Percentiles rank a stretch among this genome's conserved stretches.
These are phyloP conservation scores for Rhea americana DNA, from an alignment of 2,113 vertebrate genomes.

Conservation along the genomic window DNA sequence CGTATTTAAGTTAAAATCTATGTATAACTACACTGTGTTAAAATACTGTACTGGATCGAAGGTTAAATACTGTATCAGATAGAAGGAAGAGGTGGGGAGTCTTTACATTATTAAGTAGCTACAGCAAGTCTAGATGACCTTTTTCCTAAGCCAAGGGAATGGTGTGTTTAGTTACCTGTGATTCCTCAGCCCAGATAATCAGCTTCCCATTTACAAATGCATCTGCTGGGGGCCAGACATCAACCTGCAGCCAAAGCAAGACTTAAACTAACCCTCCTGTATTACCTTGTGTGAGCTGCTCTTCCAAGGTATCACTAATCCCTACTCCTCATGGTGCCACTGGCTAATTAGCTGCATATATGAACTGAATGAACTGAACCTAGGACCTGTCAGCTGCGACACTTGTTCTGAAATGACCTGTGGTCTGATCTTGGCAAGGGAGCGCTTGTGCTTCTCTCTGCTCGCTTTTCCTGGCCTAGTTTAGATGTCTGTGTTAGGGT, in stretches of 20 bases:
- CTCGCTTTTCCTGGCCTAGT: not conserved
- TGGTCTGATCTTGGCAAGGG: not conserved
- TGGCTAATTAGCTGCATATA: not conserved
- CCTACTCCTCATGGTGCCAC: not conserved
- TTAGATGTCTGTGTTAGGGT: not conserved
- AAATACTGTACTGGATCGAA: not conserved
- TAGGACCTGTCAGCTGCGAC: not conserved
- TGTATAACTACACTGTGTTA: not conserved
- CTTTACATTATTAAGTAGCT: not conserved
- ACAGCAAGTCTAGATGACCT: not conserved
- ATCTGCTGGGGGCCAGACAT: not conserved
- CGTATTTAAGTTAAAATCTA: not conserved
- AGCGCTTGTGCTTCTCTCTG: rapidly evolving
- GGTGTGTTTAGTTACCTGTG: not conserved
- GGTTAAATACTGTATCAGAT: not conserved
- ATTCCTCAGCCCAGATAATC: not conserved
- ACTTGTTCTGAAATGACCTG: not conserved
- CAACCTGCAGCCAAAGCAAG: not conserved
- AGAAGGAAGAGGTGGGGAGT: not conserved
- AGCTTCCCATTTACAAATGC: not conserved
- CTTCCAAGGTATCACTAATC: not conserved
- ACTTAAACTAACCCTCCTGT: not conserved
- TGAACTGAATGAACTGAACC: not conserved
- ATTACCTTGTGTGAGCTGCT: not conserved
- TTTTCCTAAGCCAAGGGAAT: not conserved